Evolutionary conservation across 2,113 vertebrate species (phyloP).

Genomic region (Corythaixoides concolor): DNA sequence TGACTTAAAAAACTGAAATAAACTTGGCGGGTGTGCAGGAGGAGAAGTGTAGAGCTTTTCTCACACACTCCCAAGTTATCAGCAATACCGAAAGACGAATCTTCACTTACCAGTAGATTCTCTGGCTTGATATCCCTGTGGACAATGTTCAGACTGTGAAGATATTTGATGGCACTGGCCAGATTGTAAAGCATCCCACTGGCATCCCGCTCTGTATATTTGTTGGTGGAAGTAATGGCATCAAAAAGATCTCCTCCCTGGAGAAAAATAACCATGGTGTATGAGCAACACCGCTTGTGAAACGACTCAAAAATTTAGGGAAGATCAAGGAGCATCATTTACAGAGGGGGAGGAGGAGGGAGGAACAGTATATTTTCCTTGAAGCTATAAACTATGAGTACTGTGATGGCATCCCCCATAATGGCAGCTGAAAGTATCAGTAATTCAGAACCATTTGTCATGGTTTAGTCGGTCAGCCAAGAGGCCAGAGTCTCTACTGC

Average conservation of each 20-base stretch:
- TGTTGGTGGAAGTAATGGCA: constrained; percentile 97
- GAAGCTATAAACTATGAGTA: background rate
- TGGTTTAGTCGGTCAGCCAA: background rate
- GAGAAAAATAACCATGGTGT: constrained; percentile 28
- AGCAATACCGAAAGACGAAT: background rate
- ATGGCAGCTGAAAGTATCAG: background rate
- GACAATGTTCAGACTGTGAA: constrained; percentile 94
- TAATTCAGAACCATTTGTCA: background rate
- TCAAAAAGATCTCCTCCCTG: constrained; percentile 98
- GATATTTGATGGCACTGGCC: constrained; percentile 96
- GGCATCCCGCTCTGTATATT: constrained; percentile 96
- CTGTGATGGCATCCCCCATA: background rate
- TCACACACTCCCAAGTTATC: background rate
- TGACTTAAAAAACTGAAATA: background rate
- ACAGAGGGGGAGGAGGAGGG: background rate
- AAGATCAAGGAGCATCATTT: background rate
- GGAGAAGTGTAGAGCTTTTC: background rate
- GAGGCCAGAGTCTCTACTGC: background rate
- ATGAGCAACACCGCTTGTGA: background rate
- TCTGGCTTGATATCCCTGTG: constrained; percentile 98
- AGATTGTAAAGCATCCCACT: constrained; percentile 97
- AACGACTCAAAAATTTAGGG: background rate
- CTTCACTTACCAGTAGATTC: constrained; percentile 90
- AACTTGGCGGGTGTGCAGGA: background rate
- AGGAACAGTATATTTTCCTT: background rate